Conservation (phyloP, 2,888 invertebrate species). For the Linyphia triangularis region DNA sequence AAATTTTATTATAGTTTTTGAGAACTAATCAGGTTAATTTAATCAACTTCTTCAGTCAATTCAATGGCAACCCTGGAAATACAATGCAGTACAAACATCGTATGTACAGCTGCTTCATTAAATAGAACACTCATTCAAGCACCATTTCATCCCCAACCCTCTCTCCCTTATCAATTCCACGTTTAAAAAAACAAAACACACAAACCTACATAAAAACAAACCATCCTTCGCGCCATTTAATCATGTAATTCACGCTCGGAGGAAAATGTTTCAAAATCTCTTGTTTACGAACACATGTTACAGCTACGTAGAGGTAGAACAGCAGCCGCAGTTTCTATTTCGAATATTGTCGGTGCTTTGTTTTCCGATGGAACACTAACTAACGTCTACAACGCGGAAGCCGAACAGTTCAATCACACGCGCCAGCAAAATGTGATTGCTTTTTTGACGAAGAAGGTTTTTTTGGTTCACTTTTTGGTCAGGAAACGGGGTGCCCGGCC, state of each 20-base stretch:
- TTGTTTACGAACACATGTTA: conserved; percentile 5
- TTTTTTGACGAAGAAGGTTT: conserved; percentile 10
- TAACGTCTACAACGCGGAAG: conserved; percentile 64
- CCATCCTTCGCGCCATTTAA: neutral
- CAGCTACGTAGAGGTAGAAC: conserved; percentile 31
- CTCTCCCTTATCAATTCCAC: neutral
- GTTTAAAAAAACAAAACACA: neutral
- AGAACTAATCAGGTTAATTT: too few relatives aligned
- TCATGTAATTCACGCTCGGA: conserved; percentile 35
- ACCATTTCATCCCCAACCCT: neutral
- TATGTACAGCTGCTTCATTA: neutral
- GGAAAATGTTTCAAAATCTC: conserved; percentile 49
- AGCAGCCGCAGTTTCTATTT: conserved; percentile 51
- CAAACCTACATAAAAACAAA: too few relatives aligned
- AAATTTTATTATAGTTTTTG: too few relatives aligned
- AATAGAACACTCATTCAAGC: neutral
- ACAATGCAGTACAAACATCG: too few relatives aligned
- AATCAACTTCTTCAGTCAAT: too few relatives aligned
- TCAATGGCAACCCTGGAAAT: too few relatives aligned
- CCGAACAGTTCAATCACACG: conserved; percentile 62
- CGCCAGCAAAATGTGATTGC: conserved; percentile 60
- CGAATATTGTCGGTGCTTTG: conserved; percentile 70
- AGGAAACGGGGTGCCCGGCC: conserved; percentile 38
- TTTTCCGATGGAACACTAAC: conserved; percentile 31
- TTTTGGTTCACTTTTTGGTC: conserved; percentile 20